Evolutionary conservation across 2,113 vertebrate species (phyloP), one percentile per base, ranked within the genome.

Genomic region (Tursiops truncatus): DNA sequence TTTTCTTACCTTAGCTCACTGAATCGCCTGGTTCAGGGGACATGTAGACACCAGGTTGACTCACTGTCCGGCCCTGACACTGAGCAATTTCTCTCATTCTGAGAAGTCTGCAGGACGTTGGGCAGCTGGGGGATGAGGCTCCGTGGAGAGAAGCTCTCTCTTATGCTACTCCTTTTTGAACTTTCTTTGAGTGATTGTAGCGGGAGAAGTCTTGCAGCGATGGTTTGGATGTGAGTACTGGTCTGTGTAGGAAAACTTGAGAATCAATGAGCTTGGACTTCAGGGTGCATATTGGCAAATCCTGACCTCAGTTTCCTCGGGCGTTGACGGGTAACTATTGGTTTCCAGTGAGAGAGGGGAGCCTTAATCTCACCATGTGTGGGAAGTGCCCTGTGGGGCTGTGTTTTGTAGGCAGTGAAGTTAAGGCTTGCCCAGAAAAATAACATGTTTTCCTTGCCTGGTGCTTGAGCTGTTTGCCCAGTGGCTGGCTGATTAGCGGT

Each of bases 351-450:
- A 94, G 95, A 98, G 97, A 86, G 86, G 81, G 76, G 93, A 96
- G 85, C 97, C 97, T 98, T 97, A 97, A 94, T 97, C 98, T 91
- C 77, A 50, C 79, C 96, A 91, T 98, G 77, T 98, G 95, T 98
- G 95, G 33, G 31, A 97, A 96, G 96, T 98, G 97, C 96, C 98
- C 87, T 50, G 53, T 97, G 97, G 97, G 98, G 96, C 96, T 92
- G 25, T 97, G 97, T 97, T 98, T 97, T 60, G 82, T 92, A 95
- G 94, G 95, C 97, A 96, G 97, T 89, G 97, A 98, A 98, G 98
- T 96, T 96, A 98, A 98, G 98, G 97, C 97, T 98, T 98, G 97
- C 97, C 98, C 87, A 95, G 97, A 98, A 98, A 97, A 98, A 98
- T 97, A 98, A 98, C 96, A 70, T 90, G 97, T 98, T 98, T 98